These are phyloP conservation scores for Rhincodon typus DNA, from an alignment of 2,797 vertebrate genomes.

Conservation along the genomic window DNA sequence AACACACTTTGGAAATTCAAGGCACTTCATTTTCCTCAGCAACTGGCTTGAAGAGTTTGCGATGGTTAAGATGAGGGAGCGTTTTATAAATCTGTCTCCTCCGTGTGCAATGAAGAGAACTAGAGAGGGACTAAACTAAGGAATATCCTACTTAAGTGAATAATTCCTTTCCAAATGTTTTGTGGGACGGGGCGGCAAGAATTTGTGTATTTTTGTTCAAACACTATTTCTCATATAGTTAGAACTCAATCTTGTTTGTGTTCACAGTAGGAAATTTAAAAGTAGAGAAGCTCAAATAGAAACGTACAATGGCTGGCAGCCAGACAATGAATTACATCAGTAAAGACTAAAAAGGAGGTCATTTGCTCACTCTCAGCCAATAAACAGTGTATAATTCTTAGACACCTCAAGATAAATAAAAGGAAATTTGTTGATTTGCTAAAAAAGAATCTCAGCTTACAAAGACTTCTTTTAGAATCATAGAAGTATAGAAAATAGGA, in stretches of 20 bases:
- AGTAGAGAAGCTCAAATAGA: background rate
- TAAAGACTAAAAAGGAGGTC: background rate
- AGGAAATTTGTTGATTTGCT: background rate
- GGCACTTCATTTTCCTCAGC: background rate
- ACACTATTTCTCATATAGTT: background rate
- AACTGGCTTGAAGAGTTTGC: background rate
- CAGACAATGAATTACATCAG: background rate
- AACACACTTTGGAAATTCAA: background rate
- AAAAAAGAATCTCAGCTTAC: background rate
- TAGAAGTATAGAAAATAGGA: no score
- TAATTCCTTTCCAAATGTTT: background rate
- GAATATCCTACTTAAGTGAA: background rate
- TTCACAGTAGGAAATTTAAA: background rate
- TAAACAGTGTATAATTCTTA: background rate
- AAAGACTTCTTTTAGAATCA: background rate
- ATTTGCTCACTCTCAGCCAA: background rate
- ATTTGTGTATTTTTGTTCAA: background rate
- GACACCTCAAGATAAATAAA: background rate
- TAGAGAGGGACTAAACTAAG: background rate
- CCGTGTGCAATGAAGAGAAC: background rate
- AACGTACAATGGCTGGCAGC: background rate
- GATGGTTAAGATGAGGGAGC: background rate
- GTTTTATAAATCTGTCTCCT: background rate
- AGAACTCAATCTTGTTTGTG: background rate
- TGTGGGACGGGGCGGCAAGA: background rate